Percentiles rank a stretch among this genome's conserved stretches.
Evolutionary conservation across 1,140 invertebrate genomes (phyloP).

Genomic region (Ladona fulva): DNA sequence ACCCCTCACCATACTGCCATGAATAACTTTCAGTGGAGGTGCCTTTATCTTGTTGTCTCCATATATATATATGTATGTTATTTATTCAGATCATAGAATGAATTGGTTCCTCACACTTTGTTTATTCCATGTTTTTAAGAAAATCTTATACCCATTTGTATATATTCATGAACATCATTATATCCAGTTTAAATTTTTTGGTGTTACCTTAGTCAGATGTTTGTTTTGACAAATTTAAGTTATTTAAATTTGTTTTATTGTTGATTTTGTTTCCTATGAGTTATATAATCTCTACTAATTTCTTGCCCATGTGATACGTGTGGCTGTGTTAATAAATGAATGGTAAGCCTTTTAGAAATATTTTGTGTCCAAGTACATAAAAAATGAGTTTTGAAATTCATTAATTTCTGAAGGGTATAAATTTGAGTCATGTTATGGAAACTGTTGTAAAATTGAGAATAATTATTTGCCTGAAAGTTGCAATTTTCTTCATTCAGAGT

Average conservation of each 20-base stretch:
- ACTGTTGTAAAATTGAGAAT: background rate
- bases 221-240: slow-evolving; percentile 8
- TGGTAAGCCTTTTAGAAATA: background rate
- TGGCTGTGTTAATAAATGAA: slow-evolving; percentile 1
- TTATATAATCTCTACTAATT: background rate
- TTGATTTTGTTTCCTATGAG: background rate
- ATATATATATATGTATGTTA: background rate
- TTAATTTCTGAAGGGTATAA: background rate
- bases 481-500: background rate
- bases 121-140: background rate
- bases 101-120: background rate
- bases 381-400: background rate
- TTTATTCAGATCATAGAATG: background rate
- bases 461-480: background rate
- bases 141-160: background rate
- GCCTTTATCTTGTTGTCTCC: background rate
- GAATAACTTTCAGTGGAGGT: background rate
- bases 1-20: background rate
- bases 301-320: slow-evolving; percentile 7
- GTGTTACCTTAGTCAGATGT: background rate
- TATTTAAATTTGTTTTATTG: background rate
- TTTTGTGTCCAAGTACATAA: background rate
- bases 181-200: background rate
- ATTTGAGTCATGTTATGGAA: background rate
- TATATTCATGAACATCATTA: background rate